phyloP scores from a whole-genome alignment of 2,113 vertebrate species.

The Pteronura brasiliensis region DNA sequence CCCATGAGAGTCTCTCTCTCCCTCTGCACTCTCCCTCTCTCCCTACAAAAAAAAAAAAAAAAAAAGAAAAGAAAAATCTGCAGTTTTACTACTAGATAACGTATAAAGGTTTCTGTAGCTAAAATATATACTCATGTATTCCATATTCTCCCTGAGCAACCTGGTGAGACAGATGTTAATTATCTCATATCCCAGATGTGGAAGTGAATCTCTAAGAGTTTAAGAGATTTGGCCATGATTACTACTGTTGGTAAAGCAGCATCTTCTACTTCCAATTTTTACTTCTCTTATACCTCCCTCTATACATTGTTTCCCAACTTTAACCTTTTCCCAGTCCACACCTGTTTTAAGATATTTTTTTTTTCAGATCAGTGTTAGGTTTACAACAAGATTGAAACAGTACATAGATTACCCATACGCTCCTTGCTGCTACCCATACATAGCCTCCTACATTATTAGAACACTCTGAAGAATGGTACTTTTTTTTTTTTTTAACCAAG shows the following conservation, averaged over 20 bases:
- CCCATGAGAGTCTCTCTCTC: neutral
- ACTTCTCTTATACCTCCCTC: neutral
- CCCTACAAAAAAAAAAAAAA: too few species aligned
- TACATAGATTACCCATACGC: neutral
- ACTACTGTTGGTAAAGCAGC: neutral
- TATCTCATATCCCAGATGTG: neutral
- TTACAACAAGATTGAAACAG: neutral
- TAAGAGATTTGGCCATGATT: neutral
- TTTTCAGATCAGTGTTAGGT: neutral
- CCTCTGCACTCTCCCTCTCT: neutral
- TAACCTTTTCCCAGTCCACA: neutral
- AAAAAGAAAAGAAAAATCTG: neutral
- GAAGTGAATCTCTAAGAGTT: neutral
- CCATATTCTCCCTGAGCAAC: neutral
- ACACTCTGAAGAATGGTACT: neutral
- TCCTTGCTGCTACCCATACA: neutral
- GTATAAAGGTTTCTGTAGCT: neutral
- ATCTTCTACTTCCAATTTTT: neutral
- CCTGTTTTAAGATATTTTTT: neutral
- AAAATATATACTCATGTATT: neutral
- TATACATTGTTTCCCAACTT: neutral
- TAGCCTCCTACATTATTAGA: neutral
- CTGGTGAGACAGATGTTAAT: neutral
- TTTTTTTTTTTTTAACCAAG: neutral
- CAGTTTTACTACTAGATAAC: neutral